phyloP scores from a whole-genome alignment of 2,888 invertebrate species.

The Linnaemya vulpina region DNA sequence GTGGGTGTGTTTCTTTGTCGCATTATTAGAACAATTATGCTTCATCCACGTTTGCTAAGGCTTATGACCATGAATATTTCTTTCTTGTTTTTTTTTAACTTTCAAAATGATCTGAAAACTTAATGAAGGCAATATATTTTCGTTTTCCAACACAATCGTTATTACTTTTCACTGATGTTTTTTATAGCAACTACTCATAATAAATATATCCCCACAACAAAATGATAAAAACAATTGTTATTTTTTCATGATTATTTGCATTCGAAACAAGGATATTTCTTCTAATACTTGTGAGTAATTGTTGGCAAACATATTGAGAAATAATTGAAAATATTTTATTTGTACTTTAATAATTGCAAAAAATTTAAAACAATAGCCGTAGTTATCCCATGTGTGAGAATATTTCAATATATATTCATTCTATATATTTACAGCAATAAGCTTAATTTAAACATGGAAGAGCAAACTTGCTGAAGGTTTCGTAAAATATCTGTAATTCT shows the following conservation, averaged over 20 bases:
- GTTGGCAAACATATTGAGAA: slow-evolving; percentile 58
- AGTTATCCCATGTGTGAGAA: slow-evolving; percentile 2
- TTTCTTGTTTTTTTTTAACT: slow-evolving; percentile 4
- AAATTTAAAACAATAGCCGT: slow-evolving; percentile 22
- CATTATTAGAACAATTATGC: slow-evolving; percentile 26
- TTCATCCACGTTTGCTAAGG: neutral
- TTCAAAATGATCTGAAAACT: neutral
- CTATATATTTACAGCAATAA: neutral
- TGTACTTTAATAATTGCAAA: neutral
- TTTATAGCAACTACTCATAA: slow-evolving; percentile 4
- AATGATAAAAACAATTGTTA: slow-evolving; percentile 10
- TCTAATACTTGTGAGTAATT: neutral
- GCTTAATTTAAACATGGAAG: neutral
- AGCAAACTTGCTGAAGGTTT: neutral
- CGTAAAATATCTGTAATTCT: neutral
- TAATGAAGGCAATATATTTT: slow-evolving; percentile 30
- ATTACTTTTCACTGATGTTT: slow-evolving; percentile 33
- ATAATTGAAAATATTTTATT: slow-evolving; percentile 41
- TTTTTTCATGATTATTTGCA: slow-evolving; percentile 11
- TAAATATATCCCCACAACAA: neutral
- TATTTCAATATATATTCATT: neutral
- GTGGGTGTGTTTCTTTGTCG: neutral
- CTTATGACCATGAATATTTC: slow-evolving; percentile 44
- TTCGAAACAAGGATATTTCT: slow-evolving; percentile 40
- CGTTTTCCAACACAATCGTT: slow-evolving; percentile 31